Evolutionary conservation across 2,797 vertebrate species (phyloP).

Genomic region (Melanotaenia boesemani): DNA sequence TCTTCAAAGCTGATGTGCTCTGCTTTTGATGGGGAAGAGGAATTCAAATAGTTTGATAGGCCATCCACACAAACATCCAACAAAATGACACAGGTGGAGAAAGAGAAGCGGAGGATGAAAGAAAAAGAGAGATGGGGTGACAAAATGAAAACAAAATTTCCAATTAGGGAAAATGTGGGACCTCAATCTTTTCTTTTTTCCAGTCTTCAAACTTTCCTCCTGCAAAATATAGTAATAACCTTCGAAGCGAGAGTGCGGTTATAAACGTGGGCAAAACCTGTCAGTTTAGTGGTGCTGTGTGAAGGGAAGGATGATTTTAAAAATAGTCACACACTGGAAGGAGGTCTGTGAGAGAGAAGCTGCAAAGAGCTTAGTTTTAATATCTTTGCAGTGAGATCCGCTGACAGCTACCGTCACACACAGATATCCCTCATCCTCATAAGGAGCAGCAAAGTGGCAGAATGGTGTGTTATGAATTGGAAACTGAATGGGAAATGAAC

Average conservation of each 20-base stretch:
- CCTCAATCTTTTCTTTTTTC: slow-evolving; percentile 40
- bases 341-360: slow-evolving; percentile 57
- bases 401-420: slow-evolving; percentile 72
- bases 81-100: slow-evolving; percentile 60
- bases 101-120: slow-evolving; percentile 63
- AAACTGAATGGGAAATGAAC: slow-evolving; percentile 76
- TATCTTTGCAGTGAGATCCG: slow-evolving; percentile 73
- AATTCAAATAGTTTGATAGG: slow-evolving; percentile 78
- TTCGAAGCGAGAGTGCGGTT: slow-evolving; percentile 6
- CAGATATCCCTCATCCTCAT: slow-evolving; percentile 75
- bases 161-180: slow-evolving; percentile 67
- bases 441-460: slow-evolving; percentile 64
- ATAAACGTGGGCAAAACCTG: slow-evolving; percentile 54
- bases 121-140: slow-evolving; percentile 54
- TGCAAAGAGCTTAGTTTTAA: slow-evolving; percentile 76
- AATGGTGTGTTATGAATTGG: slow-evolving; percentile 73
- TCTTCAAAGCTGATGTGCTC: slow-evolving; percentile 81
- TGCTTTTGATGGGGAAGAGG: slow-evolving; percentile 71
- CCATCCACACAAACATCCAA: slow-evolving; percentile 69
- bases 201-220: slow-evolving; percentile 61
- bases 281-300: slow-evolving; percentile 58
- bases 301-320: slow-evolving; percentile 62
- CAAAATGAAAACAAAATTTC: slow-evolving; percentile 72
- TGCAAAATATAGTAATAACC: slow-evolving; percentile 55
- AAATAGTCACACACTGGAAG: slow-evolving; percentile 65